Conservation (phyloP, 2,888 invertebrate species). For the Parelbella ahira region DNA sequence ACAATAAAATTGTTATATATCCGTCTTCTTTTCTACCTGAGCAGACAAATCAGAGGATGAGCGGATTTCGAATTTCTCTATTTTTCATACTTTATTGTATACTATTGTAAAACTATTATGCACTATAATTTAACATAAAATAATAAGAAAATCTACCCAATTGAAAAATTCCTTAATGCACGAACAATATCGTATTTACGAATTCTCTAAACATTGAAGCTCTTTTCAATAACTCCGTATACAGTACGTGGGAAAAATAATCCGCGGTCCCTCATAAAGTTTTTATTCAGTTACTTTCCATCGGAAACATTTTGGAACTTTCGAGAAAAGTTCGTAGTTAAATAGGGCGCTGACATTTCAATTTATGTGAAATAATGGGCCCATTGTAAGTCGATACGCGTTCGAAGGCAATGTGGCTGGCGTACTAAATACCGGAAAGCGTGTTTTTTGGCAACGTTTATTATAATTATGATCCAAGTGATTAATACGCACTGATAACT, state of each 20-base stretch:
- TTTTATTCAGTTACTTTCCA: constrained; percentile 12
- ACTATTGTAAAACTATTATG: too few species aligned
- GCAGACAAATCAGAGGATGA: too few species aligned
- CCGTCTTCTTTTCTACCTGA: too few species aligned
- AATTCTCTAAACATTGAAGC: constrained; percentile 6
- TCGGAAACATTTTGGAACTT: constrained; percentile 18
- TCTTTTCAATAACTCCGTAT: constrained; percentile 1
- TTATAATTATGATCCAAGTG: too few species aligned
- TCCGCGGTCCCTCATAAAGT: background rate
- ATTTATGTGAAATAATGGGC: constrained; percentile 19
- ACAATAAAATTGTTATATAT: too few species aligned
- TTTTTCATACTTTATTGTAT: too few species aligned
- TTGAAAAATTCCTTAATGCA: too few species aligned
- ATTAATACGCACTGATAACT: too few species aligned
- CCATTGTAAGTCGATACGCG: constrained; percentile 15
- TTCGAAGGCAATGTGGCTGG: constrained; percentile 13
- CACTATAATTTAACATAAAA: too few species aligned
- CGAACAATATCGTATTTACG: background rate
- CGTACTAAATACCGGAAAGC: constrained; percentile 4
- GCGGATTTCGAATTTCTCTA: too few species aligned
- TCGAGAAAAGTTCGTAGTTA: constrained; percentile 3
- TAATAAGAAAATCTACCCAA: too few species aligned
- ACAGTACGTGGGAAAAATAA: constrained; percentile 13
- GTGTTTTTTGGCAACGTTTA: too few species aligned
- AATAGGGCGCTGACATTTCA: constrained; percentile 10